Conservation (phyloP, 2,113 vertebrate genomes). For the Cebidichthys violaceus region DNA sequence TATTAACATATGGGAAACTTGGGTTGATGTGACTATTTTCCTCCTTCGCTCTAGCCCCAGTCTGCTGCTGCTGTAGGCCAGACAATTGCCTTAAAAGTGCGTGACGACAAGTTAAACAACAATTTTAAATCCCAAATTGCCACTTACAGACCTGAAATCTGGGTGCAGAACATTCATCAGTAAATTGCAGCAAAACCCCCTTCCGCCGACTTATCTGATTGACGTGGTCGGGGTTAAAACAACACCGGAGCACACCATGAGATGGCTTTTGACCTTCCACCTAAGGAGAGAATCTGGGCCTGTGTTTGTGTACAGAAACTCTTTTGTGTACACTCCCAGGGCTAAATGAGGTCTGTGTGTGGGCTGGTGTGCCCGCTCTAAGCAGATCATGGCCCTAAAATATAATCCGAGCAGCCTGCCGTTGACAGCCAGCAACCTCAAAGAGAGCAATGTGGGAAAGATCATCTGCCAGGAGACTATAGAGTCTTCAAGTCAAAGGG, state of each 20-base stretch:
- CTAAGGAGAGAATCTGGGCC: slow-evolving; percentile 44
- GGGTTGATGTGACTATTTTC: slow-evolving; percentile 22
- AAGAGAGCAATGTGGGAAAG: slow-evolving; percentile 68
- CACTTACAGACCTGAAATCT: slow-evolving; percentile 45
- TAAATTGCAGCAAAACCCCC: slow-evolving; percentile 16
- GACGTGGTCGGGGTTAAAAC: slow-evolving; percentile 50
- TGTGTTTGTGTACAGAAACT: slow-evolving; percentile 70
- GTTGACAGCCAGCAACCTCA: slow-evolving; percentile 68
- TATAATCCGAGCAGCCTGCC: slow-evolving; percentile 62
- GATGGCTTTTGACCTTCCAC: slow-evolving; percentile 63
- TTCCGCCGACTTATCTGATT: slow-evolving; percentile 33
- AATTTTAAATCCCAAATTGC: slow-evolving; percentile 62
- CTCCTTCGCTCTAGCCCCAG: background rate
- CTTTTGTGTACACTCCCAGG: slow-evolving; percentile 58
- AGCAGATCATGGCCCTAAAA: slow-evolving; percentile 66
- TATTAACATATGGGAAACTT: background rate
- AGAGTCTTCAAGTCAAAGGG: slow-evolving; percentile 53
- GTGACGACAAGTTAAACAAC: slow-evolving; percentile 34
- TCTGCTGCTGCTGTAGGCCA: slow-evolving; percentile 36
- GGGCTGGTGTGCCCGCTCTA: slow-evolving; percentile 55
- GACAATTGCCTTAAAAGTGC: slow-evolving; percentile 49
- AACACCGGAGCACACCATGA: slow-evolving; percentile 40
- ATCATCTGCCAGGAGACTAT: slow-evolving; percentile 59
- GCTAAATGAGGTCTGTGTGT: slow-evolving; percentile 72
- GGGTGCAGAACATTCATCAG: slow-evolving; percentile 36